Evolutionary conservation across 2,797 vertebrate species (phyloP), one percentile per base, ranked within the genome.

Genomic region (Brachyalestes nurse): DNA sequence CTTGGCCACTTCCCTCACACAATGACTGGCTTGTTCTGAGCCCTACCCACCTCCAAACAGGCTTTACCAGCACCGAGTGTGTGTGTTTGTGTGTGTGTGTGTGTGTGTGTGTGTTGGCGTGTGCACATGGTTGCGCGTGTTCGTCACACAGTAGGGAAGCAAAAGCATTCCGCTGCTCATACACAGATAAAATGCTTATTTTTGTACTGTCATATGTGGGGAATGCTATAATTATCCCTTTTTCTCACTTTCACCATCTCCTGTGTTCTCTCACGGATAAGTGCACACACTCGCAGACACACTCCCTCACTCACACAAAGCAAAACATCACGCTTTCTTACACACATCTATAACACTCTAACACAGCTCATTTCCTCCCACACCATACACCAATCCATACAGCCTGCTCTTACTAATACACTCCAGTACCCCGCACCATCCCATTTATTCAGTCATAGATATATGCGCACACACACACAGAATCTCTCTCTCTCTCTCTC

Each of bases 1-100:
- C 80, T 77, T 62, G 0, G 28, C 71, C 53, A 78, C 71, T 75
- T 78, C 76, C 75, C 62, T 67, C 40, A 70, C 19, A 82, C 71
- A 82, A 82, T 82, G 64, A 82, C 71, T 74, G 55, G 40, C 45
- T 75, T 82, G 81, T 82, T 82, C 4, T 19, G 3, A 10, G 76
- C 34, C 28, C 28, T 78, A 47, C 55, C 71, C 76, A 38, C 19
- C 13, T 60, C 42, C 34, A 66, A 70, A 65, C 75, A 34, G 75
- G 61, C 75, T 58, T 38, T 65, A 77, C 67, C 61, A 61, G 34
- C 60, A 0, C 60, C 21, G n/a, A 53, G 65, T 23, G 13, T 53
- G 38, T 70, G 47, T 62, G 13, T 62, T 2, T 62, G 23, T 28
- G 25, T 62, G 25, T 62, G 38, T 65, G 34, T 65, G 14, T 65